These are phyloP conservation scores for Jacana jacana DNA, from an alignment of 2,113 vertebrate species.

Conservation along the genomic window DNA sequence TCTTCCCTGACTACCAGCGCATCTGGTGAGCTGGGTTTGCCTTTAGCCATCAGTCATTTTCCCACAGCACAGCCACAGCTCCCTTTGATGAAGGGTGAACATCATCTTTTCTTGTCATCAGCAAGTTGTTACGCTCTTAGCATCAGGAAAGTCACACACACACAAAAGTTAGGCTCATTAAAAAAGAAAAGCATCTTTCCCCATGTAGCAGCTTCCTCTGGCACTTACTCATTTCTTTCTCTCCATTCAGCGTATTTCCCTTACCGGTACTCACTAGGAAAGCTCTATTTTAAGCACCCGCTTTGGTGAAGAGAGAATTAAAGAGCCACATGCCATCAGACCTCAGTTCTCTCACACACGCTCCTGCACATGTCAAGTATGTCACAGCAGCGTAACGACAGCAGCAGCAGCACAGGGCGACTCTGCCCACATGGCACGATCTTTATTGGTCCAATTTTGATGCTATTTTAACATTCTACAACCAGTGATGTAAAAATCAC, in stretches of 20 bases:
- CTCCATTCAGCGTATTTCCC: neutral
- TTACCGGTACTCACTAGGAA: neutral
- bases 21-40: neutral
- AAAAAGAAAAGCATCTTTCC: neutral
- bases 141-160: neutral
- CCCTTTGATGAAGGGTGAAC: neutral
- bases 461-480: neutral
- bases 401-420: neutral
- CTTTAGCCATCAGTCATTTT: neutral
- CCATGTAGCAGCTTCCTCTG: neutral
- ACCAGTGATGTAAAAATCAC: neutral
- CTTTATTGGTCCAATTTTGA: neutral
- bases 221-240: neutral
- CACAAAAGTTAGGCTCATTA: neutral
- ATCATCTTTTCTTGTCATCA: neutral
- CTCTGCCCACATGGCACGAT: rapidly evolving
- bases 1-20: neutral
- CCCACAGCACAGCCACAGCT: neutral
- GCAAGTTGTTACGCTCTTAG: neutral
- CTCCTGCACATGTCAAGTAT: neutral
- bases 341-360: neutral
- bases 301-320: neutral
- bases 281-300: neutral
- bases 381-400: neutral
- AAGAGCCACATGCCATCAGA: neutral